Evolutionary conservation across 2,113 vertebrate species (phyloP).

Genomic region (Narcine bancroftii): DNA sequence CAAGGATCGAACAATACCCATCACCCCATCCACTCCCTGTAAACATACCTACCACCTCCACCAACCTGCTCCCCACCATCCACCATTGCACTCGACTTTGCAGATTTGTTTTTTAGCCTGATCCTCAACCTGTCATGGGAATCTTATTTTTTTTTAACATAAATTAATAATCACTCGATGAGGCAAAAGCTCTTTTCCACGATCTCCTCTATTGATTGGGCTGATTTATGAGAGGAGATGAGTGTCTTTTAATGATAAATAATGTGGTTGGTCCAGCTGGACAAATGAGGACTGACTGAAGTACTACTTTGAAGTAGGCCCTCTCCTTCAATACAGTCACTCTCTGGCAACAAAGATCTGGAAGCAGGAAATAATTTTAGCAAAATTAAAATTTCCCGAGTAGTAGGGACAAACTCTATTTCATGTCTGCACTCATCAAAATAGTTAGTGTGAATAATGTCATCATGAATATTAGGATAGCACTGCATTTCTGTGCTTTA

Average conservation of each 20-base stretch:
- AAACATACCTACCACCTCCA: no score
- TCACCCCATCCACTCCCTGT: no score
- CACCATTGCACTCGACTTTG: no score
- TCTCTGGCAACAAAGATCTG: background rate
- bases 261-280: background rate
- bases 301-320: background rate
- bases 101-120: background rate
- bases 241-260: background rate
- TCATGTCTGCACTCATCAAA: background rate
- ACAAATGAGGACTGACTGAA: background rate
- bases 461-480: background rate
- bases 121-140: background rate
- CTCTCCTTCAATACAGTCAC: background rate
- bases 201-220: background rate
- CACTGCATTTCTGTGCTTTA: background rate
- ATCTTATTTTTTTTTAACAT: background rate
- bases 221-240: background rate
- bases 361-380: background rate
- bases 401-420: background rate
- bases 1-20: no score
- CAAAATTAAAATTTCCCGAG: background rate
- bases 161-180: background rate
- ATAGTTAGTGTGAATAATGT: background rate
- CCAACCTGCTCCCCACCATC: no score
- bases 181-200: background rate